Conservation (phyloP, 2,888 invertebrate genomes). For the Coelinius sp. region DNA sequence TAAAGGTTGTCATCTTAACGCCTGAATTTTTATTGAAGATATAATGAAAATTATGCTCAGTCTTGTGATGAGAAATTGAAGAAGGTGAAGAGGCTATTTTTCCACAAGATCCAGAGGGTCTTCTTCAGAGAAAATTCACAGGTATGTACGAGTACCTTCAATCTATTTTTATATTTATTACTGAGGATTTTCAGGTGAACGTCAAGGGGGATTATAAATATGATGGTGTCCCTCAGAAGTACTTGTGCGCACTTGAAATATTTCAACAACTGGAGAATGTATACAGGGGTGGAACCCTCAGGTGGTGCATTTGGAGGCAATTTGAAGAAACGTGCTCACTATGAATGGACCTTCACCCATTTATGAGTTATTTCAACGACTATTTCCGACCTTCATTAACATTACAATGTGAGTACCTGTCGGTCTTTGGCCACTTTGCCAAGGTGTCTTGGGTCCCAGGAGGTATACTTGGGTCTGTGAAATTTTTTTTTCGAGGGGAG, state of each 20-base stretch:
- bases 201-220: too few relatives aligned
- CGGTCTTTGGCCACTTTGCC: slow-evolving; percentile 30
- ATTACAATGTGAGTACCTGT: slow-evolving; percentile 66
- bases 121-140: too few relatives aligned
- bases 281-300: neutral
- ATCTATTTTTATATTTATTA: too few relatives aligned
- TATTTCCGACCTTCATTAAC: slow-evolving; percentile 59
- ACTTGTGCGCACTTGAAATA: slow-evolving; percentile 23
- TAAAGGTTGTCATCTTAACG: neutral
- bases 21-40: neutral
- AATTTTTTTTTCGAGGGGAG: neutral
- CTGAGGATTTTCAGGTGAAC: too few relatives aligned
- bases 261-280: neutral
- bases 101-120: too few relatives aligned
- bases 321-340: slow-evolving; percentile 62
- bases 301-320: slow-evolving; percentile 11
- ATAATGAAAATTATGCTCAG: too few relatives aligned
- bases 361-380: slow-evolving; percentile 57
- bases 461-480: neutral
- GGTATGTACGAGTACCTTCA: too few relatives aligned
- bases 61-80: too few relatives aligned
- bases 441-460: neutral
- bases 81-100: too few relatives aligned
- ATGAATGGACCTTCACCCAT: slow-evolving; percentile 63
- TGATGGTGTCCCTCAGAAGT: slow-evolving; percentile 6